Base-by-base conservation (phyloP, 2,797 vertebrate species). In the Cottoperca gobio region DNA sequence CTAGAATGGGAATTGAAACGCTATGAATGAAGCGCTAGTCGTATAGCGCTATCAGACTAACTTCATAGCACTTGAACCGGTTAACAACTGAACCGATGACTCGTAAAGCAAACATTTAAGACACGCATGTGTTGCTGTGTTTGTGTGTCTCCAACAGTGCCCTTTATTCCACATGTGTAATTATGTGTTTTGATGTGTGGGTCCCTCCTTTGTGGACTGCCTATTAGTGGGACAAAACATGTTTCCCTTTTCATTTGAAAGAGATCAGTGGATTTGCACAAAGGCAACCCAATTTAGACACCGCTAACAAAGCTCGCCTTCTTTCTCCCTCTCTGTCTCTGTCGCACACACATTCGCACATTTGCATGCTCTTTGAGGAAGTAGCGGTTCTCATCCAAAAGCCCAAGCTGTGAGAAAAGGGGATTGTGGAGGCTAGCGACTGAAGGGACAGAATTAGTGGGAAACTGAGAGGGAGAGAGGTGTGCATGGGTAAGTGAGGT, bases 311-410 rank as follows among this genome's bases (percentile, higher is more conserved):
- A 91, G 88, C 89, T 82, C 7, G 64, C 78, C 68, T 82, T 83
- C 80, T 79, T 71, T 72, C 63, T 81, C 61, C 66, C 76, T 72
- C 62, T 71, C 59, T 46, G 54, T 86, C 66, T 78, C 76, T 52
- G 78, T 71, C 16, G 53, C 80, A 79, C 85, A 89, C 76, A 79
- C 81, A 87, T 81, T 90, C 58, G 40, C 73, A 88, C 86, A 92
- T 92, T 93, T 89, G 86, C 86, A 90, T 88, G 87, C 76, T 90
- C 86, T 90, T 90, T 91, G 83, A 92, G 79, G 64, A 76, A 83
- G 81, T 42, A 57, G 70, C 55, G n/a, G 50, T 73, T 91, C 71
- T 86, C 79, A 76, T 89, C 84, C 84, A 85, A 84, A 78, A 88
- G 78, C 85, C 80, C 73, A 61, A 78, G 80, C 87, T 84, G 79